Conservation (phyloP, 2,888 invertebrate genomes). For the Himalopsyche japonica region DNA sequence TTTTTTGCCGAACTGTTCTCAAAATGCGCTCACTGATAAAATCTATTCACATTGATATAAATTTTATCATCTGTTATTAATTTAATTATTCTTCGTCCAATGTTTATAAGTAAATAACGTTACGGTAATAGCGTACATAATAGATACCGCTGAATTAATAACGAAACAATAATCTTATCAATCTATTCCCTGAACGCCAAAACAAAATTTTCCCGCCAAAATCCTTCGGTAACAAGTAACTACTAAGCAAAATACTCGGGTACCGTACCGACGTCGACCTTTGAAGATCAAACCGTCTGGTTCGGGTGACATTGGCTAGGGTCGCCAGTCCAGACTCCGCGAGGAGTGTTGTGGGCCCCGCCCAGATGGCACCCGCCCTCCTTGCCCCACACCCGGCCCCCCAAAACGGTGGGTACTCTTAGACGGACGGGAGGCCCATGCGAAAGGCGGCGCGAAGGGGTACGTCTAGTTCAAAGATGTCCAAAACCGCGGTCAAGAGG, state of each 20-base stretch:
- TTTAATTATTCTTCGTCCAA: background rate
- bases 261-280: constrained; percentile 28
- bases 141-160: background rate
- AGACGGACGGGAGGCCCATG: background rate
- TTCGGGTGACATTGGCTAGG: constrained; percentile 38
- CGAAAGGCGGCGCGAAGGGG: background rate
- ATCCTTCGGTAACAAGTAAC: background rate
- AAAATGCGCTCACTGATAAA: background rate
- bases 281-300: constrained; percentile 40
- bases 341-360: background rate
- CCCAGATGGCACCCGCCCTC: background rate
- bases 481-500: background rate
- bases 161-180: background rate
- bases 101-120: background rate
- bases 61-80: background rate
- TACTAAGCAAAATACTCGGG: background rate
- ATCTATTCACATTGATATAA: background rate
- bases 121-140: background rate
- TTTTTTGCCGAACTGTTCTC: background rate
- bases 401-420: background rate
- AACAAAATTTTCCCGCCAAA: background rate
- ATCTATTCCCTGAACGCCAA: background rate
- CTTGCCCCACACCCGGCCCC: background rate
- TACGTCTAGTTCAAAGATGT: background rate
- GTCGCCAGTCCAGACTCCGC: constrained; percentile 28